Evolutionary conservation across 2,888 invertebrate genomes (phyloP), one percentile per base, ranked within the genome.

Genomic region (Ypsolopha sequella): DNA sequence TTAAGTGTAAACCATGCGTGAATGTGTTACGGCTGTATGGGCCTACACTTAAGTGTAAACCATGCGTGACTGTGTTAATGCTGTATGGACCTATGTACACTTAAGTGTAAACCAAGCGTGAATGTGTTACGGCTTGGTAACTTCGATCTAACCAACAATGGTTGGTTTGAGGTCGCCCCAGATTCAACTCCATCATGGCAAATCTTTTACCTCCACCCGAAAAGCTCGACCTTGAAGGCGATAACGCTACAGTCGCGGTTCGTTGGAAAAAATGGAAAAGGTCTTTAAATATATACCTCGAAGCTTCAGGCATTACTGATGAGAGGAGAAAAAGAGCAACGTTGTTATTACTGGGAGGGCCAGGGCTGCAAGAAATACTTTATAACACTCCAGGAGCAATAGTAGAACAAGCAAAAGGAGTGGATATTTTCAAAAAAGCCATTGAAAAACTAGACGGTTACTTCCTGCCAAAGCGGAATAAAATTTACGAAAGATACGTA

Each of bases 401-500:
- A 48, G 53, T 47, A n/a, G 54, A 51, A 49, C 43, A 36, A 13
- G 45, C 36, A 24, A 53, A 57, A 33, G 44, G 14, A 33, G 13
- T n/a, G 10, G 14, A 50, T 41, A 48, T 51, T 43, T 51, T 48
- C 35, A 39, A 48, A 2, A 38, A 52, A 14, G 56, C 62, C 6
- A 52, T 62, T 13, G 56, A 62, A 10, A 56, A 58, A 53, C 53
- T 66, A 33, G 54, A 54, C 36, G 55, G 60, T n/a, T 59, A 65
- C 53, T 64, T 52, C 24, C 62, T 36, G 58, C 60, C 14, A 68
- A 64, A 55, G 65, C 68, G 57, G 52, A 68, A 48, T 63, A 72
- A 53, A 36, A 36, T 48, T 3, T 52, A 49, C 41, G 52, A 52
- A 49, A 43, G 52, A n/a, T 45, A 52, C 49, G 51, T 63, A 9